Base-by-base conservation (phyloP, 2,888 invertebrate species). In the Conomelus anceps region DNA sequence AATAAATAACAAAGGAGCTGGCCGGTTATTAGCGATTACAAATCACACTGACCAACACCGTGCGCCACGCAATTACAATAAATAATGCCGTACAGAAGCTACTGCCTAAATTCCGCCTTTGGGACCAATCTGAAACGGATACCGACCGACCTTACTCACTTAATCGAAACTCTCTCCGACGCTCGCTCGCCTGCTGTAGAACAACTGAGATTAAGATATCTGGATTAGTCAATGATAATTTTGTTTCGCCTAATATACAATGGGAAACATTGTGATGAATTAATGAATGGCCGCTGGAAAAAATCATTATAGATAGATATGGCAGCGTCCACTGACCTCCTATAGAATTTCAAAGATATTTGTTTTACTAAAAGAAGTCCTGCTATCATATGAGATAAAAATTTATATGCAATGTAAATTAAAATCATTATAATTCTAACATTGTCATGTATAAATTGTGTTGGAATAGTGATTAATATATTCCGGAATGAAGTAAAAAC, bases 21-120 rank as follows among this genome's bases (percentile, higher is more conserved):
- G 86, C 86, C 86, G 29, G 86, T 86, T 86, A 86, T 86, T 86
- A 86, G 86, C 86, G 86, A 86, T 86, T 86, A 86, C 86, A 86
- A 86, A 86, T 86, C 86, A 86, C 86, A 86, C 29, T 22, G 29
- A 24, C 86, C 23, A 86, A 22, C 86, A n/a, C n/a, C n/a, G 86
- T 26, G 86, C 86, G 9, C 20, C 86, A 24, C 29, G 24, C 86
- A 86, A 86, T 86, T 86, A 86, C 86, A 26, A 86, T 86, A 86
- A 86, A 86, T 86, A 26, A 86, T 29, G 24, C 22, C 26, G 1
- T 86, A 86, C 86, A 86, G 86, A 29, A 29, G 86, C 86, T n/a
- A 63, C 63, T 63, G 63, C 63, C 63, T 63, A 63, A 63, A 63
- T 63, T 63, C 63, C 63, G 63, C n/a, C 13, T 63, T 13, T 7